Base-by-base conservation (phyloP, 2,888 invertebrate species). In the Mythimna ferrago region DNA sequence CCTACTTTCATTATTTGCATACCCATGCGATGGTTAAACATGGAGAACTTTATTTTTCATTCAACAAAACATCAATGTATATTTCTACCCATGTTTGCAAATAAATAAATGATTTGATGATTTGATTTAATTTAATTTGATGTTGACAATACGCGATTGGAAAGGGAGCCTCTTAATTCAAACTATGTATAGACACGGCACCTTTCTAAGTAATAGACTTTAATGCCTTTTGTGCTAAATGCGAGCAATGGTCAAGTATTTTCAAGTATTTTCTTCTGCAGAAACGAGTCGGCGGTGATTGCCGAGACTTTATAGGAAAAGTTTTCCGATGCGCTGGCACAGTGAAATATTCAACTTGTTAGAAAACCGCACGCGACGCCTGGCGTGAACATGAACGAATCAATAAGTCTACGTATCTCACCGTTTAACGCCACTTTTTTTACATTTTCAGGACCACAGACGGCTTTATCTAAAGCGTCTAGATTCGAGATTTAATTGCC, bases 321-420 rank as follows among this genome's bases (percentile, higher is more conserved):
- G 88, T 92, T 91, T 76, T 11, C 58, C 83, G 86, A 87, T 89
- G 89, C 87, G 87, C 86, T 84, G 84, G 81, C 85, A 72, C 84
- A 84, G 88, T 91, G 87, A 90, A 92, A 90, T 92, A 93, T 93
- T 92, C 87, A 93, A 88, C 89, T 89, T 88, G 90, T 90, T 90
- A 87, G 84, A 83, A 88, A 90, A 88, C 87, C 88, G 75, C 87
- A 79, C 76, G 84, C 72, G 80, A 83, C 81, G 84, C 78, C 79
- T 16, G 76, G 76, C 75, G 32, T 41, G 82, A 69, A 85, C 85
- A 84, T 78, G 77, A 76, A 82, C 79, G 84, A 90, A 89, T 89
- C 88, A 85, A 88, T 88, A 88, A 84, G 81, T 64, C 71, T 60
- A 61, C 21, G 44, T 75, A 64, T 57, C 35, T 71, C 11, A 57